These are phyloP conservation scores for Agrochola circellaris DNA, from an alignment of 2,888 invertebrate genomes.

Conservation along the genomic window DNA sequence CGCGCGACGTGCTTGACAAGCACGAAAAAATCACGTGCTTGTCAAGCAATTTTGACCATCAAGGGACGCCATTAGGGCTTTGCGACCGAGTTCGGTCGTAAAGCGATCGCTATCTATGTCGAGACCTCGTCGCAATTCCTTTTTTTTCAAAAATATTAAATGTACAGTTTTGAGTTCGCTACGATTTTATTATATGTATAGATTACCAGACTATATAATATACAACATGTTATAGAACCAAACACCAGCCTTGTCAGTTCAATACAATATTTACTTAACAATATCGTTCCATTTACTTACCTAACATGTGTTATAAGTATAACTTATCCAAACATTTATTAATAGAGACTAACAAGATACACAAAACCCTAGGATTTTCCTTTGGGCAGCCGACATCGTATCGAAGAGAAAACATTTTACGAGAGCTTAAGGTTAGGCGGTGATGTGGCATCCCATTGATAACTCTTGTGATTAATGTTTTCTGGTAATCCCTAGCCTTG, in stretches of 20 bases:
- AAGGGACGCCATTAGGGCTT: too few relatives aligned
- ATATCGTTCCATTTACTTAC: neutral
- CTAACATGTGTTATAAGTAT: neutral
- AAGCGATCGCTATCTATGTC: too few relatives aligned
- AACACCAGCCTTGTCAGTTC: constrained; percentile 1
- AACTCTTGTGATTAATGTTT: constrained; percentile 24
- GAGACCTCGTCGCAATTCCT: too few relatives aligned
- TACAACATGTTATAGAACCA: neutral
- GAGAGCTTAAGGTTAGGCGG: neutral
- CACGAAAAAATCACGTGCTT: too few relatives aligned
- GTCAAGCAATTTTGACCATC: too few relatives aligned
- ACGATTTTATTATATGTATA: too few relatives aligned
- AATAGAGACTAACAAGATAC: neutral
- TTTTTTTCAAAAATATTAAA: too few relatives aligned
- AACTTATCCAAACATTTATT: neutral
- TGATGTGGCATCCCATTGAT: neutral
- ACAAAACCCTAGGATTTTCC: neutral
- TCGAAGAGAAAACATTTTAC: neutral
- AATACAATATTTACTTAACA: constrained; percentile 19
- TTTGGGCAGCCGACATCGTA: neutral
- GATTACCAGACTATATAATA: too few relatives aligned
- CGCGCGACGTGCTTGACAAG: too few relatives aligned
- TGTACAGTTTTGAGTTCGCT: too few relatives aligned
- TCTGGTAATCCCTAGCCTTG: neutral
- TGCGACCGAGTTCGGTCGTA: too few relatives aligned